Evolutionary conservation across 2,113 vertebrate species (phyloP), one percentile per base, ranked within the genome.

Genomic region (Agelaius tricolor): DNA sequence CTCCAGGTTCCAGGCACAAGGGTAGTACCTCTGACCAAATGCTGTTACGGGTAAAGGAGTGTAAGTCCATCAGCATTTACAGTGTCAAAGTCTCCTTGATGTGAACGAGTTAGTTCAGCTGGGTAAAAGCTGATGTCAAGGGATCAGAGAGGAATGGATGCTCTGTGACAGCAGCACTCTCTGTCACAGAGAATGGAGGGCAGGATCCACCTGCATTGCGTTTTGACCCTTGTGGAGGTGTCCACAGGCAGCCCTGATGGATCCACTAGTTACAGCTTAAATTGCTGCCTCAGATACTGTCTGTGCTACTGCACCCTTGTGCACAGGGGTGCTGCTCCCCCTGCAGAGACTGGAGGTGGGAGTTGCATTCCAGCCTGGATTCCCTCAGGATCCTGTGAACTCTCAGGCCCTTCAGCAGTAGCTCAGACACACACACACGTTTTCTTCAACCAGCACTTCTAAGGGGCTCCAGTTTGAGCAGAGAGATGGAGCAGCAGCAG

Each of bases 361-460:
- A 58, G 18, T 5, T 71, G 37, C 10, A 1, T 77, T 77, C 21
- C 51, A 74, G 11, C 27, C 41, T 15, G 67, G 35, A 31, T 79
- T 82, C 13, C 26, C 20, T 51, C 31, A 11, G 33, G 15, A 57
- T 66, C 41, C 24, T 27, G 2, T 24, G 49, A 49, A 2, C 14
- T 57, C 17, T 49, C 35, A 27, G 41, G 12, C 8, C 4, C 27
- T 49, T 39, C 47, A 61, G 30, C 33, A 51, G 62, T 6, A 51
- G 17, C n/a, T 69, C 44, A 30, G 67, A 33, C 33, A 47, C 8
- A 23, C 0, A 0, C 11, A 5, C 1, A 0, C 0, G 12, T 52
- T 71, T 63, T 54, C 33, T 76, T 88, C 44, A 54, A 3, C 12
- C 33, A 31, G 31, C 3, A 3, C n/a, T 85, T 39, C 75, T 55